Evolutionary conservation across 2,888 invertebrate species (phyloP).

Genomic region (Luperina testacea): DNA sequence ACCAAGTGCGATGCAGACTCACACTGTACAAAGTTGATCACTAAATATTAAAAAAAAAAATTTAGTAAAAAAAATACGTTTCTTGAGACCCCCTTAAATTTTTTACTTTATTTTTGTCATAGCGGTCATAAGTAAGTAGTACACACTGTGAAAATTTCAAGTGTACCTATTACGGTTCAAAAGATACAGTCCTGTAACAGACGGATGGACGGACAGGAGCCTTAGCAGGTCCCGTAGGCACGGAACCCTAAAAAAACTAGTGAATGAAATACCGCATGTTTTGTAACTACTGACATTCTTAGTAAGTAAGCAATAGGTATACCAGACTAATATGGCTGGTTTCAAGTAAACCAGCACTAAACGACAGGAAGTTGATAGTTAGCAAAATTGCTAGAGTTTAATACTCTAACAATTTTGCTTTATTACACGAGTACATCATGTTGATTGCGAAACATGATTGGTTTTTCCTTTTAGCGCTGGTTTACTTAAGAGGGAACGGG

Average conservation of each 20-base stretch:
- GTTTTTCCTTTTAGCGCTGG: conserved; percentile 58
- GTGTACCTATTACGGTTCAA: background rate
- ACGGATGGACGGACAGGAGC: background rate
- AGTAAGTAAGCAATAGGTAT: conserved; percentile 8
- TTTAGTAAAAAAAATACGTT: background rate
- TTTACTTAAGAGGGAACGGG: conserved; percentile 33
- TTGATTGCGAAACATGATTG: conserved; percentile 44
- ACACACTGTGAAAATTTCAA: background rate
- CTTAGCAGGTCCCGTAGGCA: no score
- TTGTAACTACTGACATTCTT: conserved; percentile 17
- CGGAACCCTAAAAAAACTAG: background rate
- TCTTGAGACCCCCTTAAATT: background rate
- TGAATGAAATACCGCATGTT: conserved; percentile 27
- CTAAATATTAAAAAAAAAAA: background rate
- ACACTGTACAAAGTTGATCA: no score
- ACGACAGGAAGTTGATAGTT: conserved; percentile 51
- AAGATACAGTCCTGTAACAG: background rate
- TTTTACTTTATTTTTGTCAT: background rate
- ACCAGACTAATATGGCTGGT: conserved; percentile 7
- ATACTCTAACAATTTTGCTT: background rate
- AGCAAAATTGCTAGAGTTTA: conserved; percentile 36
- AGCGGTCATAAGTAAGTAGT: no score
- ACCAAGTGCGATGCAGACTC: background rate
- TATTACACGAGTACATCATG: conserved; percentile 30
- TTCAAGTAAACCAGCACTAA: conserved; percentile 41